phyloP scores from a whole-genome alignment of 2,113 vertebrate species.

The Gopherus evgoodei region DNA sequence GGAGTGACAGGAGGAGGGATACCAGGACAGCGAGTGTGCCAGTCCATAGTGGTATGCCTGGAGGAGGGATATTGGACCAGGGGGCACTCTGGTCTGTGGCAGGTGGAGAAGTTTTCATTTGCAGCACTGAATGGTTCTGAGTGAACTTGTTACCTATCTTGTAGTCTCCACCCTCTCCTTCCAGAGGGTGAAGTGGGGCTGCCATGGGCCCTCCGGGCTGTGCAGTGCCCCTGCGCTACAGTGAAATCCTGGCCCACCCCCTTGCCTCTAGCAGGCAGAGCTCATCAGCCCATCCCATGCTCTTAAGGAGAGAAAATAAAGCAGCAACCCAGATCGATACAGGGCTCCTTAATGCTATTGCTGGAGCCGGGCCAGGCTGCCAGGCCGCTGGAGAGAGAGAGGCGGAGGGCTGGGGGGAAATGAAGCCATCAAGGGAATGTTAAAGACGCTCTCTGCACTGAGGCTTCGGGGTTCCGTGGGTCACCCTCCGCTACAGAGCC shows the following conservation, averaged over 20 bases:
- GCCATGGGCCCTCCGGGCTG: background rate
- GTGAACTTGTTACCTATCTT: background rate
- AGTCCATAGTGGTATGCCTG: no score
- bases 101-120: rapidly evolving
- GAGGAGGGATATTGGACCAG: background rate
- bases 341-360: slow-evolving; percentile 65
- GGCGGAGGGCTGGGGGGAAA: slow-evolving; percentile 5
- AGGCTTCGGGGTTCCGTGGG: background rate
- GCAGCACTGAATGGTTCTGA: background rate
- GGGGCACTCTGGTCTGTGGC: rapidly evolving
- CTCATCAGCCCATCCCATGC: slow-evolving; percentile 56
- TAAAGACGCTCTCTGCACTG: slow-evolving; percentile 38
- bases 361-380: slow-evolving; percentile 68
- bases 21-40: no score
- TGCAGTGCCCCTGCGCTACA: background rate
- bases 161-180: background rate
- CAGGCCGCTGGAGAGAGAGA: background rate
- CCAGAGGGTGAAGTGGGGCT: background rate
- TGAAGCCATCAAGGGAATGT: slow-evolving; percentile 16
- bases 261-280: background rate
- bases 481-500: background rate
- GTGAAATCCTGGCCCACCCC: rapidly evolving
- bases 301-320: slow-evolving; percentile 73
- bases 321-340: slow-evolving; percentile 69
- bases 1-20: no score